A percentile compares a stretch with the other conserved stretches of the same genome.
phyloP scores from a whole-genome alignment of 2,113 vertebrate species.

The Psittacara wagleri region DNA sequence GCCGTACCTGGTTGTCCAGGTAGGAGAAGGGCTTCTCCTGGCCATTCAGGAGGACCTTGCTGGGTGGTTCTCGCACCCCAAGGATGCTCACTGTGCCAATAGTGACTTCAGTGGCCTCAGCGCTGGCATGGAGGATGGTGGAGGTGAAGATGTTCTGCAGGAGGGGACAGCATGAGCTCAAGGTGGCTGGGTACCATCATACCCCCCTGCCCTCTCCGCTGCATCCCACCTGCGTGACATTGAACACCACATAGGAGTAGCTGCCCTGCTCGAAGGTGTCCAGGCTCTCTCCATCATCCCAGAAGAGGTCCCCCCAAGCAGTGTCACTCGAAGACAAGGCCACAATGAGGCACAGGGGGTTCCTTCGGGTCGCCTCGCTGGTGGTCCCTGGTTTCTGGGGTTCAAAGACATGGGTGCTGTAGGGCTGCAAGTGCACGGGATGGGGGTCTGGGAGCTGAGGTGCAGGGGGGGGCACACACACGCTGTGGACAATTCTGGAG shows the following conservation, averaged over 20 bases:
- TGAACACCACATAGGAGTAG: slow-evolving; percentile 82
- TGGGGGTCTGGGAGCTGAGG: background rate
- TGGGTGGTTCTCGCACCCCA: slow-evolving; percentile 76
- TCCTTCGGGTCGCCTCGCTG: slow-evolving; percentile 73
- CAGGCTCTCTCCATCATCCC: slow-evolving; percentile 85
- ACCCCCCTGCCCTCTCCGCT: background rate
- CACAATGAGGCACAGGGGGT: slow-evolving; percentile 77
- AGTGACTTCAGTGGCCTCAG: slow-evolving; percentile 74
- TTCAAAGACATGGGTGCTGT: background rate
- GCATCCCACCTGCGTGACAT: slow-evolving; percentile 72
- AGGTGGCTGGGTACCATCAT: accelerated
- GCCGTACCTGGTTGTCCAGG: slow-evolving; percentile 76
- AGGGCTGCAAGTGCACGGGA: background rate
- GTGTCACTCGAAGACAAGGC: slow-evolving; percentile 70
- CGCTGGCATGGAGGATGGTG: slow-evolving; percentile 72
- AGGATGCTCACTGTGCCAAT: slow-evolving; percentile 78
- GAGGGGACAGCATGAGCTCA: background rate
- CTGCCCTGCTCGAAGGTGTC: slow-evolving; percentile 78
- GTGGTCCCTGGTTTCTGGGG: slow-evolving; percentile 79
- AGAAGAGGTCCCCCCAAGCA: slow-evolving; percentile 84
- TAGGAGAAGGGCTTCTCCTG: slow-evolving; percentile 79
- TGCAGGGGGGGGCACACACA: background rate
- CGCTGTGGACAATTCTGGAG: accelerated
- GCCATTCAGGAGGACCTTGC: slow-evolving; percentile 79
- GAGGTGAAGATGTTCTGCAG: slow-evolving; percentile 82